Evolutionary conservation across 1,140 invertebrate genomes (phyloP).

Genomic region (Pteromalus puparum): DNA sequence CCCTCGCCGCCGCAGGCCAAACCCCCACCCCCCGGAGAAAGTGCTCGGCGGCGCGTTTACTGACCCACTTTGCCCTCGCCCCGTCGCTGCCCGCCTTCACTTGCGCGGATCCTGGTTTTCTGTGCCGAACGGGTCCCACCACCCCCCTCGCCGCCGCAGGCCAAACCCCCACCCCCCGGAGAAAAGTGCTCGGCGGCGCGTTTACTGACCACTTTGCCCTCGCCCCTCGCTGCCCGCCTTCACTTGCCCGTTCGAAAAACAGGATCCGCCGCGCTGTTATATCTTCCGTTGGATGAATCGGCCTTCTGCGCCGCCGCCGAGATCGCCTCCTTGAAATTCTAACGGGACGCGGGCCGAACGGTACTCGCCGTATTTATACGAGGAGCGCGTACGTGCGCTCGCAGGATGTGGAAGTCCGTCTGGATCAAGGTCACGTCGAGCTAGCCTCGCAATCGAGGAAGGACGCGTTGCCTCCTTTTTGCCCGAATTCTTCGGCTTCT

Average conservation of each 20-base stretch:
- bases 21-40: too few relatives aligned
- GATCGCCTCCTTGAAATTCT: conserved; percentile 55
- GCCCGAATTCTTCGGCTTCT: neutral
- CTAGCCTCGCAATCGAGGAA: neutral
- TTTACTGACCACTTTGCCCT: too few relatives aligned
- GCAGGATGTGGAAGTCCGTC: neutral
- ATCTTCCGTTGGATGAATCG: conserved; percentile 44
- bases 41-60: too few relatives aligned
- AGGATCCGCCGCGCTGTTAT: conserved; percentile 56
- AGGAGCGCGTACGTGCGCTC: neutral
- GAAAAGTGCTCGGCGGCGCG: too few relatives aligned
- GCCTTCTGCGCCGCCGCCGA: conserved; percentile 52
- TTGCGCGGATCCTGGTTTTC: too few relatives aligned
- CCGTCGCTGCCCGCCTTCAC: too few relatives aligned
- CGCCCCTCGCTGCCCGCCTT: too few relatives aligned
- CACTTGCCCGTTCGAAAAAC: conserved; percentile 71
- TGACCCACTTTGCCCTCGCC: too few relatives aligned
- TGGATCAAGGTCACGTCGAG: conserved; percentile 46
- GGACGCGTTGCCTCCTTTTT: conserved; percentile 35
- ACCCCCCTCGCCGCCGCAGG: too few relatives aligned
- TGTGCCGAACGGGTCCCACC: too few relatives aligned
- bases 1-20: too few relatives aligned
- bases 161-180: too few relatives aligned
- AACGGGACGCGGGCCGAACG: conserved; percentile 61
- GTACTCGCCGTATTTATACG: conserved; percentile 47